Percentiles rank a stretch among this genome's conserved stretches.
Evolutionary conservation across 2,797 vertebrate genomes (phyloP).

Genomic region (Bryconaethiops microstoma): DNA sequence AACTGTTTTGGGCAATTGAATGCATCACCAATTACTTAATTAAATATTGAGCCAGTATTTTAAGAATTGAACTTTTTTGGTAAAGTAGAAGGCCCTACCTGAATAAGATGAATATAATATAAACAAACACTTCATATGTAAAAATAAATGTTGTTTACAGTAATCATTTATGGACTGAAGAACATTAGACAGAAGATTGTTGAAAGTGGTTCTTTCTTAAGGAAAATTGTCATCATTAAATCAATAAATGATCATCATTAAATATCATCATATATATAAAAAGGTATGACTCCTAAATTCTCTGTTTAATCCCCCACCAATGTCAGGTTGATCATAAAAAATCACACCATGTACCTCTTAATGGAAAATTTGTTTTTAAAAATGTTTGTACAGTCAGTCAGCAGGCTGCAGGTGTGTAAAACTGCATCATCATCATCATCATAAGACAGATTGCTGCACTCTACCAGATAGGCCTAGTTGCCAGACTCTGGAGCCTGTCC

Average conservation of each 20-base stretch:
- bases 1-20: too few relatives aligned
- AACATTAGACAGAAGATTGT: not conserved
- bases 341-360: not conserved
- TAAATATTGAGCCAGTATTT: too few relatives aligned
- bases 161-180: not conserved
- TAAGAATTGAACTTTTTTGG: not conserved
- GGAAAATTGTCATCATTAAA: not conserved
- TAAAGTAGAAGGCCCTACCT: not conserved
- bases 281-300: too few relatives aligned
- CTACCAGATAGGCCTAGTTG: conserved; percentile 37
- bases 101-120: not conserved
- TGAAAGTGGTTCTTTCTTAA: not conserved
- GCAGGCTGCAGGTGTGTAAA: conserved; percentile 42
- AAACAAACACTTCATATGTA: not conserved
- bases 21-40: too few relatives aligned
- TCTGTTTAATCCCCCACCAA: not conserved
- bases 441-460: conserved; percentile 15
- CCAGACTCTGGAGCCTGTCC: conserved; percentile 21
- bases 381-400: conserved; percentile 15
- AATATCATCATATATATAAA: too few relatives aligned
- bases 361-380: not conserved
- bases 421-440: conserved; percentile 42
- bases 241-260: too few relatives aligned
- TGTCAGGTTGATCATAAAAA: not conserved
- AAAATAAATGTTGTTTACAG: not conserved